These are phyloP conservation scores for Phortica okadai DNA, from an alignment of 2,888 invertebrate species.

Conservation along the genomic window DNA sequence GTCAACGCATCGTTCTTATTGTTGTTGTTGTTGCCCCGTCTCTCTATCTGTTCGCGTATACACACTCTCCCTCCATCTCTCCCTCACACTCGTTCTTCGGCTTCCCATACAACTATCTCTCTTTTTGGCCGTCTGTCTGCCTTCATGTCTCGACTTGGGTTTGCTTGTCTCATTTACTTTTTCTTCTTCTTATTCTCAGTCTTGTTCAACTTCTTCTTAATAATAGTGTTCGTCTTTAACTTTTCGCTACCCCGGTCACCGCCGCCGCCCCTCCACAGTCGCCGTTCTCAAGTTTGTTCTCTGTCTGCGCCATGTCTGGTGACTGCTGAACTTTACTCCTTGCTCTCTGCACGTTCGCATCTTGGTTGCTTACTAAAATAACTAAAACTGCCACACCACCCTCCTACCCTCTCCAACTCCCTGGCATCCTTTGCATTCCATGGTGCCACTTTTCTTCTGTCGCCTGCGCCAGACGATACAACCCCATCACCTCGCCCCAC, in stretches of 20 bases:
- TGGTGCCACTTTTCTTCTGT: slow-evolving; percentile 1
- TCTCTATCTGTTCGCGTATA: slow-evolving; percentile 20
- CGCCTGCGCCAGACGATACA: not conserved
- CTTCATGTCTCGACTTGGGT: slow-evolving; percentile 43
- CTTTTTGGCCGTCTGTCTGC: slow-evolving; percentile 44
- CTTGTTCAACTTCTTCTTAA: not conserved
- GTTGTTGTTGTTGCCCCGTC: slow-evolving; percentile 10
- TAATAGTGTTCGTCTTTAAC: not conserved
- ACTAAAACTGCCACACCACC: not conserved
- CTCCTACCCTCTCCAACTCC: not conserved
- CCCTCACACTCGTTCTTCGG: not conserved
- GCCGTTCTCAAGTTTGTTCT: slow-evolving; percentile 60
- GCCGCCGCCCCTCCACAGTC: not conserved
- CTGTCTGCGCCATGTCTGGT: slow-evolving; percentile 66
- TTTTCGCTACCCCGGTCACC: not conserved
- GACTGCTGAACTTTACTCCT: slow-evolving; percentile 48
- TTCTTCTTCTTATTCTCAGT: not conserved
- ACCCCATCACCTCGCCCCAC: not conserved
- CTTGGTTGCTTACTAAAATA: slow-evolving; percentile 5
- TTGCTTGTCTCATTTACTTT: slow-evolving; percentile 28
- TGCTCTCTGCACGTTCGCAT: slow-evolving; percentile 14
- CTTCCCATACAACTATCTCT: slow-evolving; percentile 4
- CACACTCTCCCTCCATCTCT: too few species aligned
- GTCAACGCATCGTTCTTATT: not conserved
- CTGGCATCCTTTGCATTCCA: slow-evolving; percentile 38